A percentile compares a stretch with the other conserved stretches of the same genome.
Conservation (phyloP, 2,113 vertebrate species). For the Orthonyx spaldingii region DNA sequence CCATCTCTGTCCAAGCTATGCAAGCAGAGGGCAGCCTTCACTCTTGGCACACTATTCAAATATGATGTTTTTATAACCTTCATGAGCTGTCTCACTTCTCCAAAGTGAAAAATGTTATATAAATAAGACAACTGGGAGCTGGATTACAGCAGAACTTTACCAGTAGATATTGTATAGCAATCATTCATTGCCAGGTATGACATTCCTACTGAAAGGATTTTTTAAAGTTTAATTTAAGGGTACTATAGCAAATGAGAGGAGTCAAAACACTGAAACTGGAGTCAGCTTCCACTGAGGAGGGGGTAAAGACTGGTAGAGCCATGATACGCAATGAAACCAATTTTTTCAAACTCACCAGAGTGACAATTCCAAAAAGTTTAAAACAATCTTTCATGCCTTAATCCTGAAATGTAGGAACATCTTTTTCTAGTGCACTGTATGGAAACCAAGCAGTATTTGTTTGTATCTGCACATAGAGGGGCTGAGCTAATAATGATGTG, state of each 20-base stretch:
- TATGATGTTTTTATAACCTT: not conserved
- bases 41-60: not conserved
- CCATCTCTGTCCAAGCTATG: not conserved
- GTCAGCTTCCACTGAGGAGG: not conserved
- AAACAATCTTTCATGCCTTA: not conserved
- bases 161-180: not conserved
- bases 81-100: not conserved
- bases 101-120: not conserved
- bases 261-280: not conserved
- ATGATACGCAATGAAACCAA: not conserved
- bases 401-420: not conserved
- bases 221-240: not conserved
- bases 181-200: not conserved
- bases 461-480: not conserved
- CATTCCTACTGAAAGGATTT: not conserved
- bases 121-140: not conserved
- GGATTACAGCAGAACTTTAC: not conserved
- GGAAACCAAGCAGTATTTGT: not conserved
- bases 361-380: not conserved
- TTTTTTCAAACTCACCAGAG: not conserved
- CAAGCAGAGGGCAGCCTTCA: not conserved
- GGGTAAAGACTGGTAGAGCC: not conserved
- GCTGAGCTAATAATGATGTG: not conserved
- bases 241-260: not conserved
- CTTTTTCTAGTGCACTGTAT: not conserved